Base-by-base conservation (phyloP, 2,888 invertebrate species). In the Oligia strigilis region DNA sequence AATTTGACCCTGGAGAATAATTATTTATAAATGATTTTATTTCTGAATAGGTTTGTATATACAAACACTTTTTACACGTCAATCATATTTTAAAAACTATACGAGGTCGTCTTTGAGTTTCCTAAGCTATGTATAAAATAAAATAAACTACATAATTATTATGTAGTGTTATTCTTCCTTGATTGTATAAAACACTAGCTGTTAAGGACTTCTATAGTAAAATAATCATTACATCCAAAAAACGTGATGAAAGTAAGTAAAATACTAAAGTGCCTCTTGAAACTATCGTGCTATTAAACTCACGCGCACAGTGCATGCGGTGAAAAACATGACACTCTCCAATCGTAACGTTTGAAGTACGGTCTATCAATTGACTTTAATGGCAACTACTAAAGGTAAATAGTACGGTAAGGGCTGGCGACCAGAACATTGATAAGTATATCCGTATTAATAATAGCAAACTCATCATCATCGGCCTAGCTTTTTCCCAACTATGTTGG, bases 301-400 rank as follows among this genome's bases (percentile, higher is more conserved):
- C 77, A 84, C 46, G 77, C 36, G 74, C 4, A n/a, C 4, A 13
- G 19, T 0, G 23, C 81, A 75, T 81, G 81, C 72, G 77, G 83
- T 84, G 65, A 81, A 81, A 75, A 83, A 83, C 81, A 77, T 81
- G 80, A 23, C 60, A 69, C 72, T 76, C n/a, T 23, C 13, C 2
- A 43, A 29, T 64, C 14, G 13, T 65, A 40, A 55, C 36, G 19
- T 46, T 72, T 49, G 62, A 69, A 81, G 40, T 64, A 52, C 5
- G n/a, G 19, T 58, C 52, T 64, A 79, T 75, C 19, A 55, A 70
- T 60, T 60, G 36, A 69, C 23, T 69, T 23, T 52, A 58, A 78
- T 70, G 19, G n/a, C 65, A 43, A 46, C 64, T 64, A 52, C 29
- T 29, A 29, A 29, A 29, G 29, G 29, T 29, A 29, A 29, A 29